A percentile compares a stretch with the other conserved stretches of the same genome.
Evolutionary conservation across 2,797 vertebrate genomes (phyloP).

Genomic region (Manis javanica): DNA sequence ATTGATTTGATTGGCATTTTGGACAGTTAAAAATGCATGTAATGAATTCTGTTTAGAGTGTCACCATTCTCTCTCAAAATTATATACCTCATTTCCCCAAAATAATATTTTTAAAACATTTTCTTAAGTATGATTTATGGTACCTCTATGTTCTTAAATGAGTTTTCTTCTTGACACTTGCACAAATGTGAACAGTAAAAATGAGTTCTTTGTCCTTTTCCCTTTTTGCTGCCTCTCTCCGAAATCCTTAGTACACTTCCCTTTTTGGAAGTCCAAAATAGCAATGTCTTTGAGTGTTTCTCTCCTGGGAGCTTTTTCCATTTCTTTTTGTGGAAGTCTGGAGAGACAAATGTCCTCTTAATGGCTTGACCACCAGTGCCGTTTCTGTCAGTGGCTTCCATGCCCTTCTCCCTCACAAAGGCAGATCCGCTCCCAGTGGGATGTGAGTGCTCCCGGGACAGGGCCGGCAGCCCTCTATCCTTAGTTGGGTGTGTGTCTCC

Average conservation of each 20-base stretch:
- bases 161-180: constrained; percentile 11
- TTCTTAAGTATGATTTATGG: constrained; percentile 19
- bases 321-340: constrained; percentile 53
- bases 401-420: constrained; percentile 18
- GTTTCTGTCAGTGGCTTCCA: not conserved
- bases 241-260: not conserved
- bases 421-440: not conserved
- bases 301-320: constrained; percentile 6
- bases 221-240: not conserved
- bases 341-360: constrained; percentile 47
- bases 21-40: not conserved
- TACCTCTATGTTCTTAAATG: not conserved
- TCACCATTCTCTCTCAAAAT: not conserved
- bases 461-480: not conserved
- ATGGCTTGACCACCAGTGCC: not conserved
- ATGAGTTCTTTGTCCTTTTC: not conserved
- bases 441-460: not conserved
- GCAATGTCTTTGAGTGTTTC: not conserved
- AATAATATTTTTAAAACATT: not conserved
- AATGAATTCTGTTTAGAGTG: not conserved
- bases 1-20: not conserved
- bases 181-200: not conserved
- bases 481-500: not conserved
- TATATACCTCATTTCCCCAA: not conserved
- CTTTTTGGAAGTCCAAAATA: not conserved